These are phyloP conservation scores for Eurois occulta DNA, from an alignment of 2,888 invertebrate genomes.

Conservation along the genomic window DNA sequence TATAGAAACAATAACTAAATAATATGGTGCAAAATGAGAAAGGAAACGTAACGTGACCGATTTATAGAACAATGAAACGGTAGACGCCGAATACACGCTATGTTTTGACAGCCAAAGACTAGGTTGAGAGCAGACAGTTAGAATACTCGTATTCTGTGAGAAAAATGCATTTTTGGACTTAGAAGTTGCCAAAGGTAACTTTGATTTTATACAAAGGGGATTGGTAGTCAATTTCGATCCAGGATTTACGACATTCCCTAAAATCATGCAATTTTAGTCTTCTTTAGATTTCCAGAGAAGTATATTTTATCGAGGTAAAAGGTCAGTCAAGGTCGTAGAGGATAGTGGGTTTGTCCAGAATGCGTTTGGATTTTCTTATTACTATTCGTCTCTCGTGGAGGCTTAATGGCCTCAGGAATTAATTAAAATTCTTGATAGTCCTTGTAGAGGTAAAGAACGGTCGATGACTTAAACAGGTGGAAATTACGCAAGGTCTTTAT, in stretches of 20 bases:
- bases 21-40: slow-evolving; percentile 67
- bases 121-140: slow-evolving; percentile 33
- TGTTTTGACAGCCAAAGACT: slow-evolving; percentile 67
- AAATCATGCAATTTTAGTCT: neutral
- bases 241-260: neutral
- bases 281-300: neutral
- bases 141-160: neutral
- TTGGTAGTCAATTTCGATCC: too few relatives aligned
- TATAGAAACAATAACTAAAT: slow-evolving; percentile 57
- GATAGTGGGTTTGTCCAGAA: neutral
- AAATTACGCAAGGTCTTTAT: slow-evolving; percentile 39
- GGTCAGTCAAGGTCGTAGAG: neutral
- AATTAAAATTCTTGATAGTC: slow-evolving; percentile 19
- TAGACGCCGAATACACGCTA: slow-evolving; percentile 70
- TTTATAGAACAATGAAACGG: slow-evolving; percentile 72
- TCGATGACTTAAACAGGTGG: slow-evolving; percentile 46
- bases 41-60: slow-evolving; percentile 73
- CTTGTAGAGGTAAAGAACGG: slow-evolving; percentile 32
- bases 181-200: neutral
- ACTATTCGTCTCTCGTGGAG: neutral
- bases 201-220: neutral
- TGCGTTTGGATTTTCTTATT: neutral
- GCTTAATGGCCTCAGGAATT: neutral
- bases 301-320: neutral
- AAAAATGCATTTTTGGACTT: neutral